Evolutionary conservation across 2,113 vertebrate species (phyloP), one percentile per base, ranked within the genome.

Genomic region (Nycticorax nycticorax): DNA sequence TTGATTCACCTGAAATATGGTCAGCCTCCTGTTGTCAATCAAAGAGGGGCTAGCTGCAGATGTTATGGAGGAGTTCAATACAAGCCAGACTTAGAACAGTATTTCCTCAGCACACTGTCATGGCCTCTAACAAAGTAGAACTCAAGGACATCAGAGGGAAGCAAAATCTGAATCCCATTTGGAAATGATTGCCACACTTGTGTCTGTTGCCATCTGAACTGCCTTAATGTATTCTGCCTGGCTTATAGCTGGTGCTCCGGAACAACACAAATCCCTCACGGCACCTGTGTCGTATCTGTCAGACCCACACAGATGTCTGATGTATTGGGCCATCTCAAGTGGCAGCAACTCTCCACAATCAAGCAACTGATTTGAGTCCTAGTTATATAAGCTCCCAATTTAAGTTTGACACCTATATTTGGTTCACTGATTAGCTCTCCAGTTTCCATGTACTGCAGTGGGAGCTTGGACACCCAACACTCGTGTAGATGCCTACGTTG

Each of bases 201-300:
- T 24, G 59, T 64, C 35, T 88, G 62, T 43, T 1, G 9, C 89
- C 45, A 71, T 26, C 15, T 13, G 57, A 68, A 81, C 27, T 47
- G 78, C 71, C 56, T 53, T n/a, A 12, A 19, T 37, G 41, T 37
- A 24, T 71, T 48, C 60, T 75, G 78, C 48, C 32, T 33, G 68
- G 67, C 75, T 64, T 3, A 1, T 2, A 39, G 53, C 88, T 79
- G 91, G 28, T 90, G 88, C 82, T 94, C 53, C 85, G 69, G 81
- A 52, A 39, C 0, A 4, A 52, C 85, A 83, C 55, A 45, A 57
- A 93, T 67, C 56, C 71, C 84, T 59, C 0, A 4, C 9, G 80
- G 89, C 95, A 96, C 89, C 95, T 97, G 96, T 86, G 93, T 23
- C 3, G 0, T 69, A 92, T 96, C 95, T 95, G 96, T 96, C 94